Percentiles rank a stretch among this genome's conserved stretches.
phyloP scores from a whole-genome alignment of 1,140 invertebrate genomes.

The Acromyrmex echinatior region DNA sequence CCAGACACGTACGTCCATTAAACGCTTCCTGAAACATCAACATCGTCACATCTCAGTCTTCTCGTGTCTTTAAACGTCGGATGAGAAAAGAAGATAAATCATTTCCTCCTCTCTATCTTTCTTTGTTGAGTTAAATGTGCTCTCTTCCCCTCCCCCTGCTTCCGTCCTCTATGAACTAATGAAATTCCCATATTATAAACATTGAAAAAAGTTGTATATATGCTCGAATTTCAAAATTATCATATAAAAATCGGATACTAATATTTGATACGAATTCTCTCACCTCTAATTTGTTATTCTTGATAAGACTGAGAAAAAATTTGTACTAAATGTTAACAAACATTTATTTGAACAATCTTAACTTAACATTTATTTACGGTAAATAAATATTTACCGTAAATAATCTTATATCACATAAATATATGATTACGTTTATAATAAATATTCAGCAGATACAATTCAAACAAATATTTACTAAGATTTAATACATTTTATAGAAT shows the following conservation, averaged over 20 bases:
- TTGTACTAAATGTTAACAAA: too few relatives aligned
- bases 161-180: not conserved
- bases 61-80: conserved; percentile 7
- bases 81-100: not conserved
- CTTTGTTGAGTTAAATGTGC: not conserved
- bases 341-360: too few relatives aligned
- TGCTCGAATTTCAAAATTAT: not conserved
- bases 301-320: not conserved
- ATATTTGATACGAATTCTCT: not conserved
- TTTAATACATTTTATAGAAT: not conserved
- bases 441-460: too few relatives aligned
- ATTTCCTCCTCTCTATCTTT: not conserved
- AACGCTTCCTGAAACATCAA: conserved; percentile 50
- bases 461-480: too few relatives aligned
- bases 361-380: too few relatives aligned
- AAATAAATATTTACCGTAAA: too few relatives aligned
- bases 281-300: not conserved
- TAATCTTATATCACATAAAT: too few relatives aligned
- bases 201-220: not conserved
- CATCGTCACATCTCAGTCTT: conserved; percentile 23
- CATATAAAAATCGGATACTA: not conserved
- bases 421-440: too few relatives aligned
- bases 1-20: conserved; percentile 62
- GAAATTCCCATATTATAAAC: not conserved
- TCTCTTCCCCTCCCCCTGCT: not conserved